These are phyloP conservation scores for Aethina tumida DNA, from an alignment of 1,140 invertebrate genomes.

Conservation along the genomic window DNA sequence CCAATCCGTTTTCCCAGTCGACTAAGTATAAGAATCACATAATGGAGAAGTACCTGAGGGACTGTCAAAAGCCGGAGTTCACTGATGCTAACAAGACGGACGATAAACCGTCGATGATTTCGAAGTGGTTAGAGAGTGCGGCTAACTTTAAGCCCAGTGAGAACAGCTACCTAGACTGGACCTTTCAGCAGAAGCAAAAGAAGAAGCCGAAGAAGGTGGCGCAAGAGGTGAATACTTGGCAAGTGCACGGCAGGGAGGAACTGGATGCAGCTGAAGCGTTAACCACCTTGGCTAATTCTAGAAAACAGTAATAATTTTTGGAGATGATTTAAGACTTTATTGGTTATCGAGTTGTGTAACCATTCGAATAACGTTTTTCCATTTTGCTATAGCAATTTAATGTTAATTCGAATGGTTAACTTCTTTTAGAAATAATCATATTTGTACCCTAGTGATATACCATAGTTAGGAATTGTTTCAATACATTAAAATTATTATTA, in stretches of 20 bases:
- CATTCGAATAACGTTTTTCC: too few relatives aligned
- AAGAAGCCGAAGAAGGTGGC: constrained; percentile 18
- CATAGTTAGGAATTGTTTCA: too few relatives aligned
- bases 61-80: constrained; percentile 28
- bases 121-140: constrained; percentile 59
- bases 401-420: too few relatives aligned
- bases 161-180: constrained; percentile 55
- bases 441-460: too few relatives aligned
- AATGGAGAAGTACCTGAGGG: constrained; percentile 45
- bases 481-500: too few relatives aligned
- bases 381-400: too few relatives aligned
- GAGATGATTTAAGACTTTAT: background rate
- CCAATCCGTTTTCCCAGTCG: constrained; percentile 28
- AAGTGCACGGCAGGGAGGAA: constrained; percentile 50
- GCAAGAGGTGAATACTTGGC: constrained; percentile 1
- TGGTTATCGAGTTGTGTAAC: too few relatives aligned
- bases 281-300: constrained; percentile 41
- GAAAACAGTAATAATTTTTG: background rate
- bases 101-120: constrained; percentile 44
- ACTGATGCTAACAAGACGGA: constrained; percentile 22
- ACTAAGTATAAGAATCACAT: constrained; percentile 46
- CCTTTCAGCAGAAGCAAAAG: constrained; percentile 21
- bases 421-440: too few relatives aligned
- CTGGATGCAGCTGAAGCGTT: constrained; percentile 59
- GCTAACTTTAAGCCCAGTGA: constrained; percentile 54